Evolutionary conservation across 2,888 invertebrate genomes (phyloP), one percentile per base, ranked within the genome.

Genomic region (Agapostemon virescens): DNA sequence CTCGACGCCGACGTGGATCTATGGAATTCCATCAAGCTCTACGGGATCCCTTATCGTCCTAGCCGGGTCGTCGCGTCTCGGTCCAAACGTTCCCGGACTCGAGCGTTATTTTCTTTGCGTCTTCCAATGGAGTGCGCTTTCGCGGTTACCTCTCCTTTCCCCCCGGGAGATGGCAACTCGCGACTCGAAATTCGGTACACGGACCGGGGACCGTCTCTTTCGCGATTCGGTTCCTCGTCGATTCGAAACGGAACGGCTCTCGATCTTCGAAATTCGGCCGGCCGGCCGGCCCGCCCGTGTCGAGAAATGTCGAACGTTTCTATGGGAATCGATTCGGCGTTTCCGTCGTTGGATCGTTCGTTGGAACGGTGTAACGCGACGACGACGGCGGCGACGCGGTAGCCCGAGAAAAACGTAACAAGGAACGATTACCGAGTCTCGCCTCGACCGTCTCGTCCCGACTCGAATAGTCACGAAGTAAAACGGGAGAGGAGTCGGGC

Each of bases 1-100:
- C 92, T 92, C 92, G 92, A 90, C 91, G 91, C 89, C 90, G 92
- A 92, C 92, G 91, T 92, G 90, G 92, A 92, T 92, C 92, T 92
- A 92, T 92, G 92, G 92, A 92, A 92, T 92, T 92, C 92, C 92
- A 92, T 92, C 92, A 92, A 92, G 92, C 91, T 92, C 90, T 89
- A 90, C 90, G 87, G 91, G 89, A 91, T 92, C 92, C 91, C 91
- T 92, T 92, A 92, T 92, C 92, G 92, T 92, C 88, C 89, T 90
- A 90, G 89, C 91, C 91, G 89, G 90, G 90, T 90, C 90, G 90
- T 89, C 90, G 89, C 87, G 88, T 88, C 89, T 88, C 88, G 87
- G 86, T 85, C 87, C 87, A 87, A 86, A 78, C 88, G 86, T 81
- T 85, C 84, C 84, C 80, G 80, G 82, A 76, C 77, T 82, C 83